Percentiles rank a stretch among this genome's conserved stretches.
Evolutionary conservation across 2,888 invertebrate species (phyloP).

Genomic region (Criorhina ranunculi): DNA sequence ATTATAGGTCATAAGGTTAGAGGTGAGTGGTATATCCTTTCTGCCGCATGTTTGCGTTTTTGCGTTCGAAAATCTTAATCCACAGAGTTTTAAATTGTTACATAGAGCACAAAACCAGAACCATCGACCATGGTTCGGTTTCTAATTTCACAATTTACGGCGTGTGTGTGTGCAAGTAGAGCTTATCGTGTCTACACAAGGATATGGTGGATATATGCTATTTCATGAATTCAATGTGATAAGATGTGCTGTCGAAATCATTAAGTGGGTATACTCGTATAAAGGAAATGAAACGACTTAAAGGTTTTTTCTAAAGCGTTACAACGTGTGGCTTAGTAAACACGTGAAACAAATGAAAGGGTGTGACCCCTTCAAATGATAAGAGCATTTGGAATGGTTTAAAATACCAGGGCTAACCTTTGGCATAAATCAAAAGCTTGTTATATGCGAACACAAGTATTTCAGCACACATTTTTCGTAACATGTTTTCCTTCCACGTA

Average conservation of each 20-base stretch:
- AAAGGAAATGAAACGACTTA: slow-evolving; percentile 12
- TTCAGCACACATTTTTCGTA: too few species aligned
- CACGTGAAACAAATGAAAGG: not conserved
- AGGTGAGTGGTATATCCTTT: slow-evolving; percentile 63
- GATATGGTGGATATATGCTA: not conserved
- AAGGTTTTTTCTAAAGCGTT: not conserved
- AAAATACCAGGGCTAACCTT: too few species aligned
- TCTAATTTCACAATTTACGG: slow-evolving; percentile 61
- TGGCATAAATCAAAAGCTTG: too few species aligned
- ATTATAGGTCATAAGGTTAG: slow-evolving; percentile 73
- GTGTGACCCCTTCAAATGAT: too few species aligned
- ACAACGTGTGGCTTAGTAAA: not conserved
- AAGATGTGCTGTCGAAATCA: not conserved
- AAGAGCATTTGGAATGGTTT: too few species aligned
- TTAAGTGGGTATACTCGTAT: not conserved
- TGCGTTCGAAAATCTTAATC: slow-evolving; percentile 48
- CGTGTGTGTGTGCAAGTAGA: slow-evolving; percentile 3
- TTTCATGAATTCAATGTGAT: not conserved
- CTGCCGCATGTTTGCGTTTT: slow-evolving; percentile 51
- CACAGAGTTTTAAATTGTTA: slow-evolving; percentile 26
- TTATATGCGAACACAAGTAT: too few species aligned
- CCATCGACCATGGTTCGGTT: slow-evolving; percentile 43
- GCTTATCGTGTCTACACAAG: not conserved
- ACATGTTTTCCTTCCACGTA: too few species aligned
- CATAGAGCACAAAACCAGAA: slow-evolving; percentile 8